Evolutionary conservation across 2,113 vertebrate genomes (phyloP).

Genomic region (Oreochromis tanganicae): DNA sequence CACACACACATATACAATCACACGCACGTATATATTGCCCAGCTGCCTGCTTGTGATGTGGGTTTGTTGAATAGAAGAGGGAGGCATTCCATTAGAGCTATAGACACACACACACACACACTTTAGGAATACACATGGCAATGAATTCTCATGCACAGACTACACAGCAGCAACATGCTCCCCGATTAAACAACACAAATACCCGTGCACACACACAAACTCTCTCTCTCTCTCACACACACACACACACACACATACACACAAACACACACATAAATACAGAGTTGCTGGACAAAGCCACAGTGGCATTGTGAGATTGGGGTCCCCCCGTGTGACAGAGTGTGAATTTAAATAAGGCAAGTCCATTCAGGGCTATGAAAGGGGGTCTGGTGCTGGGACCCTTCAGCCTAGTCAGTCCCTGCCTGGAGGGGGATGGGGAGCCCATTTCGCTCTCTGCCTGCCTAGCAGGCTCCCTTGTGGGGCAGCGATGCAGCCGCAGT

Average conservation of each 20-base stretch:
- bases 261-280: conserved; percentile 54
- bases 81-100: conserved; percentile 62
- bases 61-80: conserved; percentile 52
- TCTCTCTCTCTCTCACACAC: background rate
- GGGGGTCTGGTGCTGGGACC: conserved; percentile 69
- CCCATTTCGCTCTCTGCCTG: conserved; percentile 36
- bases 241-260: conserved; percentile 25
- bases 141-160: conserved; percentile 60
- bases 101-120: conserved; percentile 37
- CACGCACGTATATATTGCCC: conserved; percentile 11
- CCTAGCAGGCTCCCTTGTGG: conserved; percentile 37
- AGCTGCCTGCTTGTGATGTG: conserved; percentile 58
- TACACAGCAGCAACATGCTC: conserved; percentile 55
- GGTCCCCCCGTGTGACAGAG: conserved; percentile 69
- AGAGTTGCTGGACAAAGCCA: conserved; percentile 72
- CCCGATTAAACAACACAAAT: conserved; percentile 58
- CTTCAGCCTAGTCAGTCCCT: conserved; percentile 56
- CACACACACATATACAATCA: conserved; percentile 2
- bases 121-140: conserved; percentile 45
- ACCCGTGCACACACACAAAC: background rate
- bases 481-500: conserved; percentile 27
- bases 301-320: conserved; percentile 73
- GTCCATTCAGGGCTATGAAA: conserved; percentile 74
- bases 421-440: conserved; percentile 44
- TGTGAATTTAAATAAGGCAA: conserved; percentile 79